Evolutionary conservation across 2,113 vertebrate species (phyloP), one percentile per base, ranked within the genome.

Genomic region (Thamnophis sirtalis): DNA sequence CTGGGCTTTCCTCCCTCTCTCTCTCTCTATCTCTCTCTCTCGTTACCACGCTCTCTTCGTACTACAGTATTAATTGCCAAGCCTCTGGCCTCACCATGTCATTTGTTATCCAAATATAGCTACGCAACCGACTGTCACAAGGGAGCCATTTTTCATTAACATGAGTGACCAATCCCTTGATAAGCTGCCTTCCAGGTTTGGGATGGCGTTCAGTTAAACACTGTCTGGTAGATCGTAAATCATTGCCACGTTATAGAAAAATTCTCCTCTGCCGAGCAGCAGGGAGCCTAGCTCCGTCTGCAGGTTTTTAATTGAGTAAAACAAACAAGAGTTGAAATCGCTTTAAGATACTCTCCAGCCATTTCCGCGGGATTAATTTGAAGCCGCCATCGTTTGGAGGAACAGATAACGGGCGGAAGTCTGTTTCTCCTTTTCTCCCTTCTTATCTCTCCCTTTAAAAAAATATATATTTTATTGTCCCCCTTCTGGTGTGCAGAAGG

Each of bases 241-340:
- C 94, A 96, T 89, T 92, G 90, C 53, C 86, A 26, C 89, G 89
- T 58, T 96, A 89, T 93, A 93, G 90, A 94, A 94, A 80, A 60
- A 48, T 28, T 28, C 94, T 89, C 90, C 87, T 92, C 50, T 49
- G 0, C 91, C 0, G 54, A 94, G 92, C 90, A 96, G 93, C 92
- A 89, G 95, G 95, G 87, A 95, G 89, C 94, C 96, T 94, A 96
- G 95, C 95, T 96, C 89, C 95, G 93, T 94, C 96, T 95, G 90
- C 91, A 92, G 90, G 91, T 95, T 95, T 96, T 97, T 96, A 96
- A 97, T 93, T 97, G 94, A 97, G 94, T 94, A 95, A 97, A 97
- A 94, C 89, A 96, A 96, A 96, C 0, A 54, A 90, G 0, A 0
- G 93, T 68, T 89, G 94, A 96, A 94, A 88, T 91, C 63, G 94